Conservation (phyloP, 2,113 vertebrate species). For the Cyphomyrus plagiostoma region DNA sequence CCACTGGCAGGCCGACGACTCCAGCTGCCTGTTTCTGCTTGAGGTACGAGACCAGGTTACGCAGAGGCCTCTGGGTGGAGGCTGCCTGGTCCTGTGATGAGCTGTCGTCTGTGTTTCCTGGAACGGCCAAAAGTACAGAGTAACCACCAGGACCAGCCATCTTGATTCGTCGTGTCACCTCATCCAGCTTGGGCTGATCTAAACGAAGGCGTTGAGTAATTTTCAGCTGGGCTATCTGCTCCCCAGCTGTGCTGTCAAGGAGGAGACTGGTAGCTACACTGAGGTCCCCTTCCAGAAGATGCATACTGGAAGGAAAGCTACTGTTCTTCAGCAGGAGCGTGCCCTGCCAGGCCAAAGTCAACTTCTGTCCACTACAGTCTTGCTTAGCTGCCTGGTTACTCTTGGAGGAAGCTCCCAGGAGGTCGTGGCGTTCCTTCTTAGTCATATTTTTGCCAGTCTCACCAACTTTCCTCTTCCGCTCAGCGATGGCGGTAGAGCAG, state of each 20-base stretch:
- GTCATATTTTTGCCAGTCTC: slow-evolving; percentile 69
- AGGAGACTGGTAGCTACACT: slow-evolving; percentile 84
- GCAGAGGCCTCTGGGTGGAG: slow-evolving; percentile 90
- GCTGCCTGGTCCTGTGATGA: slow-evolving; percentile 67
- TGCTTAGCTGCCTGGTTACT: slow-evolving; percentile 60
- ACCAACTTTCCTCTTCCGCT: slow-evolving; percentile 76
- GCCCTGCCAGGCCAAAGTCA: slow-evolving; percentile 89
- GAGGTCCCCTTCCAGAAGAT: slow-evolving; percentile 88
- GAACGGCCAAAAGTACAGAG: slow-evolving; percentile 88
- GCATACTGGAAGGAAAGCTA: slow-evolving; percentile 97
- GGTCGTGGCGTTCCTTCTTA: slow-evolving; percentile 73
- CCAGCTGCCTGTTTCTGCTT: slow-evolving; percentile 99
- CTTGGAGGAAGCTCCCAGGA: slow-evolving; percentile 40
- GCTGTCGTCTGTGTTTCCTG: slow-evolving; percentile 73
- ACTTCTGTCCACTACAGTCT: slow-evolving; percentile 66
- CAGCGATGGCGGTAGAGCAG: slow-evolving; percentile 38
- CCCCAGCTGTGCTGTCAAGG: slow-evolving; percentile 74
- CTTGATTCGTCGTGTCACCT: slow-evolving; percentile 96
- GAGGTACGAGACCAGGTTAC: slow-evolving; percentile 98
- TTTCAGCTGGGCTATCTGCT: slow-evolving; percentile 89
- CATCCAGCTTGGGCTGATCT: slow-evolving; percentile 97
- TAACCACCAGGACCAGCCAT: slow-evolving; percentile 90
- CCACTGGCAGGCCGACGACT: slow-evolving; percentile 96
- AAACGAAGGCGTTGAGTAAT: slow-evolving; percentile 96
- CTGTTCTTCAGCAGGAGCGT: slow-evolving; percentile 98